A percentile compares a stretch with the other conserved stretches of the same genome.
Evolutionary conservation across 2,113 vertebrate species (phyloP).

Genomic region (Anhinga rufa): DNA sequence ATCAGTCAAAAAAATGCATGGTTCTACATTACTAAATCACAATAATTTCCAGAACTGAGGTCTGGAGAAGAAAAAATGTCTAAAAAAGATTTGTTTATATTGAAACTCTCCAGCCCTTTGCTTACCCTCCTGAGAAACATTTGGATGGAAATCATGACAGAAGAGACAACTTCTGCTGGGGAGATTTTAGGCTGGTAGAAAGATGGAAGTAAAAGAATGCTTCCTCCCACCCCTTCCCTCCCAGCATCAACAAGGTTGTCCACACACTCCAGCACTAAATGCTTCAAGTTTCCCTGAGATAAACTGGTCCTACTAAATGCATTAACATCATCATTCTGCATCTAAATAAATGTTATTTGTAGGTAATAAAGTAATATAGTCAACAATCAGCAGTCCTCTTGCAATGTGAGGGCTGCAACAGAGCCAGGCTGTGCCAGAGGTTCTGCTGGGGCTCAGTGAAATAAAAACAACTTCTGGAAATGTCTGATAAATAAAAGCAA

Average conservation of each 20-base stretch:
- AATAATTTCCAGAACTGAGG: not conserved
- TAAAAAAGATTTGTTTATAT: not conserved
- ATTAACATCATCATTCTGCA: not conserved
- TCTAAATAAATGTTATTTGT: not conserved
- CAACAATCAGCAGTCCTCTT: not conserved
- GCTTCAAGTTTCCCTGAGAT: not conserved
- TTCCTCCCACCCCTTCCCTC: not conserved
- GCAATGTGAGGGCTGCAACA: not conserved
- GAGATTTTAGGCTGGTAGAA: not conserved
- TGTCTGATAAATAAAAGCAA: constrained; percentile 9
- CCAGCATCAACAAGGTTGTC: not conserved
- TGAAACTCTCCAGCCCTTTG: not conserved
- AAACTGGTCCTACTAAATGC: not conserved
- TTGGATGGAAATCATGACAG: not conserved
- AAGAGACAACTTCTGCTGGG: not conserved
- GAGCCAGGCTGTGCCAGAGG: not conserved
- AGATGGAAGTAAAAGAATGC: not conserved
- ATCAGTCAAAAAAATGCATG: not conserved
- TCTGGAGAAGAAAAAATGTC: not conserved
- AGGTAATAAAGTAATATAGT: not conserved
- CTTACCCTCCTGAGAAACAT: not conserved
- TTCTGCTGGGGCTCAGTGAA: not conserved
- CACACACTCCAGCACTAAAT: not conserved
- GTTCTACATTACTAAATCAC: not conserved
- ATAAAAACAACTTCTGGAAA: constrained; percentile 34